These are phyloP conservation scores for Lithobates pipiens DNA, from an alignment of 2,797 vertebrate species.

Conservation along the genomic window DNA sequence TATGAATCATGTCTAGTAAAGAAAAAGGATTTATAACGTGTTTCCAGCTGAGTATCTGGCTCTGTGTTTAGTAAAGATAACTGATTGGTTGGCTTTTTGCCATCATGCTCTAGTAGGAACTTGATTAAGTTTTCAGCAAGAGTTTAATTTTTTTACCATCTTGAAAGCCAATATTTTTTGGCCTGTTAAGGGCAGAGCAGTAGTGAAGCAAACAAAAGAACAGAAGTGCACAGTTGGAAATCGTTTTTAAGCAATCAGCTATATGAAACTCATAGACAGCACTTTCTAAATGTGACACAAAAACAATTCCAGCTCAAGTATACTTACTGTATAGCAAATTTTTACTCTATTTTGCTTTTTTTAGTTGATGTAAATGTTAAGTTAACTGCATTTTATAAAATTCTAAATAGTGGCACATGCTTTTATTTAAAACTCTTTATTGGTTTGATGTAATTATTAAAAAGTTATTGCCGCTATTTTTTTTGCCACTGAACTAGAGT, in stretches of 20 bases:
- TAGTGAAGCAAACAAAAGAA: background rate
- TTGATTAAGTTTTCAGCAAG: conserved; percentile 17
- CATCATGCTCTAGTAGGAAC: background rate
- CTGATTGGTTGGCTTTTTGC: conserved; percentile 29
- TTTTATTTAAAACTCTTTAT: too few species aligned
- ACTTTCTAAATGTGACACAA: background rate
- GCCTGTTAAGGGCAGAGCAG: background rate
- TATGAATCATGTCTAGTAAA: conserved; percentile 7
- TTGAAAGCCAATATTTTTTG: conserved; percentile 3
- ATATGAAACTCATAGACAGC: background rate
- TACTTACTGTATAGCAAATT: too few species aligned
- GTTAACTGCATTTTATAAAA: too few species aligned
- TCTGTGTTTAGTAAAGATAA: conserved; percentile 9
- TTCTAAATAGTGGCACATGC: too few species aligned
- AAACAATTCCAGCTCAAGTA: background rate
- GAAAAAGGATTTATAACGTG: background rate
- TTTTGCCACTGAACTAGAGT: too few species aligned
- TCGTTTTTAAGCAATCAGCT: background rate
- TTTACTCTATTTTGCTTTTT: background rate
- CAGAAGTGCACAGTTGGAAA: background rate
- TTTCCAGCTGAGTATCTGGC: conserved; percentile 23
- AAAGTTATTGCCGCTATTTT: too few species aligned
- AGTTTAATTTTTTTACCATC: conserved; percentile 5
- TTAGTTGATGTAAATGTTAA: too few species aligned
- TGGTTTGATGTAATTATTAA: too few species aligned